phyloP scores from a whole-genome alignment of 2,113 vertebrate genomes.

The Calyptomena viridis region DNA sequence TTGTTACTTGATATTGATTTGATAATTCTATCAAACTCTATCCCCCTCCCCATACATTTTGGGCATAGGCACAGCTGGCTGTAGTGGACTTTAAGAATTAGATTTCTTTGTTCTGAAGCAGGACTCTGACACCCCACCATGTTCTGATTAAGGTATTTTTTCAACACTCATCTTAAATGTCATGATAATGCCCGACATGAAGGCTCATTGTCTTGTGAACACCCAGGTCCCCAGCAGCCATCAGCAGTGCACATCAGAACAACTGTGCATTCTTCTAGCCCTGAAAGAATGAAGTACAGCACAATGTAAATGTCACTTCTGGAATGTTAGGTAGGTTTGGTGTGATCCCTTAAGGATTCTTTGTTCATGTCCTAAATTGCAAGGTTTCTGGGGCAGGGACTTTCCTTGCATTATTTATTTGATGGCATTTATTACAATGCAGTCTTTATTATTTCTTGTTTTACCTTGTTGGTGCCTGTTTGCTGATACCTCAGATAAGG shows the following conservation, averaged over 20 bases:
- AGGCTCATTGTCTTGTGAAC: background rate
- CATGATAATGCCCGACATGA: background rate
- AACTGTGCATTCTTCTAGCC: background rate
- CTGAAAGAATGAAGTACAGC: background rate
- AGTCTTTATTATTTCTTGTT: background rate
- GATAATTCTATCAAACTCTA: background rate
- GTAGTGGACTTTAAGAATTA: background rate
- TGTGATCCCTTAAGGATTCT: conserved; percentile 41
- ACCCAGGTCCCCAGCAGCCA: background rate
- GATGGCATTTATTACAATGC: background rate
- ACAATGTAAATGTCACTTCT: conserved; percentile 17
- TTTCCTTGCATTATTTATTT: conserved; percentile 48
- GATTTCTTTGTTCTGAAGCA: background rate
- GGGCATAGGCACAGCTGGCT: background rate
- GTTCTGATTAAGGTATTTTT: background rate
- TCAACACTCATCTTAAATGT: background rate
- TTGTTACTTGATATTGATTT: background rate
- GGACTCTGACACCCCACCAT: background rate
- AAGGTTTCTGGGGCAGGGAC: conserved; percentile 50
- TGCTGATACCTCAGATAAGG: background rate
- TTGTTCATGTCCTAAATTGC: conserved; percentile 43
- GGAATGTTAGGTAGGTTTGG: background rate
- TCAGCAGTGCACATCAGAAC: background rate
- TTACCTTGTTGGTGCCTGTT: background rate
- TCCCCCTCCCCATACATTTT: background rate